phyloP scores from a whole-genome alignment of 1,140 invertebrate genomes.

The Watersipora subatra region DNA sequence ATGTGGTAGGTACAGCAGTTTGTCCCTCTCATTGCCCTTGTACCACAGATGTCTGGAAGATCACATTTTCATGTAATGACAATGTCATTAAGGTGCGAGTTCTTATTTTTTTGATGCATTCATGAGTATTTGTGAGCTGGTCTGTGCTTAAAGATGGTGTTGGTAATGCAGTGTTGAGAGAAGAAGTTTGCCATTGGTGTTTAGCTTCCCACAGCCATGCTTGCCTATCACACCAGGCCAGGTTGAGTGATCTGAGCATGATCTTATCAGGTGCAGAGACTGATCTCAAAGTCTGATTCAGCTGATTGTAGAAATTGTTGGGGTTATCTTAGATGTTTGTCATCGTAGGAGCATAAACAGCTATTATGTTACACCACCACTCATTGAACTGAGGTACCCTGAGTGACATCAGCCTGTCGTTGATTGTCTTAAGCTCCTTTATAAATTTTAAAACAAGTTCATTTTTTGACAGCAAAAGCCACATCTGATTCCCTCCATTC shows the following conservation, averaged over 20 bases:
- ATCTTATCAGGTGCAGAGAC: constrained; percentile 4
- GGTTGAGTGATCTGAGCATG: neutral
- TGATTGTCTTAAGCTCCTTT: neutral
- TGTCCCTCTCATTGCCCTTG: constrained; percentile 2
- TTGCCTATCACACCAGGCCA: constrained; percentile 13
- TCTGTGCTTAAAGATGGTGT: constrained; percentile 12
- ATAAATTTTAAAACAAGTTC: neutral
- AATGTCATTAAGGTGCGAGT: constrained; percentile 12
- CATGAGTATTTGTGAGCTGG: constrained; percentile 7
- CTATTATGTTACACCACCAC: neutral
- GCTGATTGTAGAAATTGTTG: constrained; percentile 1
- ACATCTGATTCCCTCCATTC: neutral
- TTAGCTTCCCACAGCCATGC: constrained; percentile 13
- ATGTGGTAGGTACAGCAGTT: neutral
- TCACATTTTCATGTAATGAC: constrained; percentile 4
- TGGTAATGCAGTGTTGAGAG: constrained; percentile 13
- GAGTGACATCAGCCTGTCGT: neutral
- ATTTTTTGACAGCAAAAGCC: neutral
- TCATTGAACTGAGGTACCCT: neutral
- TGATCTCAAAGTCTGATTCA: neutral
- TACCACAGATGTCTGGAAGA: constrained; percentile 4
- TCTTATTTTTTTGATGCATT: constrained; percentile 8
- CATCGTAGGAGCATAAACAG: constrained; percentile 8
- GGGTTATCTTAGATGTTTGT: constrained; percentile 8
- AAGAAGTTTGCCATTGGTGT: constrained; percentile 13